Base-by-base conservation (phyloP, 2,797 vertebrate species). In the Neomorphus geoffroyi region DNA sequence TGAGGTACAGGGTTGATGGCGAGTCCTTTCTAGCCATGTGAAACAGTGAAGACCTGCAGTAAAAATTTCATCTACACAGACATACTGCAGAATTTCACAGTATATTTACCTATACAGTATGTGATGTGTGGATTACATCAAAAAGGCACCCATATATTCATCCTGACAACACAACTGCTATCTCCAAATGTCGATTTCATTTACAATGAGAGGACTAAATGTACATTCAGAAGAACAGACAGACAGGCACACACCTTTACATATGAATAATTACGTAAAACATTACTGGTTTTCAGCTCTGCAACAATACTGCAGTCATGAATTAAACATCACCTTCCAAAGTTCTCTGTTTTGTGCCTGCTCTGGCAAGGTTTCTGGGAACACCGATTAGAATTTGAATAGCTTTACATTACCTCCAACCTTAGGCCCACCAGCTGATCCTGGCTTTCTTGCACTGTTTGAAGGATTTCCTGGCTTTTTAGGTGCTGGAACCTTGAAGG, bases 401-500 rank as follows among this genome's bases (percentile, higher is more conserved):
- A 96, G 95, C 96, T 97, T 91, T 73, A 93, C 93, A 96, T 97
- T 98, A 99, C 99, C 99, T 99, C 98, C 98, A 97, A 98, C 98
- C 98, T 99, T 99, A 90, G 98, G 89, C 97, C 98, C 97, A 50
- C 98, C 98, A 83, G 98, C 98, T 96, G 98, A 98, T 78, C 98
- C 99, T 69, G 99, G 98, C 96, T 99, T 98, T 96, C 99, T 99
- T 84, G 98, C 97, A 53, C 98, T 98, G 96, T 98, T 98, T 11
- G 98, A 98, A 58, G 99, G 97, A 96, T 99, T 99, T 92, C 98
- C 98, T 45, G 98, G 96, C 97, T 99, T 99, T 97, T 99, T 99
- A 93, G 99, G 98, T 97, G 98, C 98, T 27, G 99, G 99, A 95
- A 99, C 98, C 98, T 99, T 99, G 97, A 99, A 99, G 73, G 98